Evolutionary conservation across 1,140 invertebrate genomes (phyloP).

Genomic region (Euwallacea fornicatus): DNA sequence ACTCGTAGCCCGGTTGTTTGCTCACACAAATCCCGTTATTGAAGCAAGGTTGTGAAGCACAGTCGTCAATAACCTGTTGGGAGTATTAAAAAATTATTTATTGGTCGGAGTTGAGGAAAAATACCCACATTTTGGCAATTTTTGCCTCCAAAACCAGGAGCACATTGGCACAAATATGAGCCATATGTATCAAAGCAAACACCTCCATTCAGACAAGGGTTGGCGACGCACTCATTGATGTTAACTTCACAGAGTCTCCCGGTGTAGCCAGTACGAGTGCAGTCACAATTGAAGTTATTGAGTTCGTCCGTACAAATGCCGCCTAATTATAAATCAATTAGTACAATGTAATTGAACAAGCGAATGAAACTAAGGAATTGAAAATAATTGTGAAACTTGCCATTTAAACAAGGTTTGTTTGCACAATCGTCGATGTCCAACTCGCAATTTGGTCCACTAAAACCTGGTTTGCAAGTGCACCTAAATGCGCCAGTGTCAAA

Average conservation of each 20-base stretch:
- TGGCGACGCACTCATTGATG: constrained; percentile 78
- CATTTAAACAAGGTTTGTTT: constrained; percentile 77
- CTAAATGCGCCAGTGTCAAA: constrained; percentile 59
- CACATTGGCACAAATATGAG: constrained; percentile 81
- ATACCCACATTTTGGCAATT: constrained; percentile 68
- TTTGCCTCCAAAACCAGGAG: constrained; percentile 76
- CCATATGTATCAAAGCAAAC: constrained; percentile 79
- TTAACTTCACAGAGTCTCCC: constrained; percentile 80
- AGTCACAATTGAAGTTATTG: constrained; percentile 79
- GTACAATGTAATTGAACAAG: not conserved
- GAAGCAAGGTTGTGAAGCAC: constrained; percentile 66
- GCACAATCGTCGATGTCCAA: constrained; percentile 72
- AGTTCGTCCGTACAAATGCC: constrained; percentile 78
- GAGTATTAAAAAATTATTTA: not conserved
- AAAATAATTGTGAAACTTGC: not conserved
- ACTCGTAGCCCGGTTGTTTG: constrained; percentile 57
- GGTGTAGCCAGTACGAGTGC: constrained; percentile 72
- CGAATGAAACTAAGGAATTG: not conserved
- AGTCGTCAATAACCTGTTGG: constrained; percentile 61
- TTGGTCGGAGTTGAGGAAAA: not conserved
- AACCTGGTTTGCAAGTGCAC: constrained; percentile 65
- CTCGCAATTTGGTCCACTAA: constrained; percentile 67
- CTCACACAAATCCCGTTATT: constrained; percentile 70
- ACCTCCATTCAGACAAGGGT: constrained; percentile 77
- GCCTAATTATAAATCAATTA: constrained; percentile 42